Evolutionary conservation across 2,113 vertebrate genomes (phyloP).

Genomic region (Aphyosemion australe): DNA sequence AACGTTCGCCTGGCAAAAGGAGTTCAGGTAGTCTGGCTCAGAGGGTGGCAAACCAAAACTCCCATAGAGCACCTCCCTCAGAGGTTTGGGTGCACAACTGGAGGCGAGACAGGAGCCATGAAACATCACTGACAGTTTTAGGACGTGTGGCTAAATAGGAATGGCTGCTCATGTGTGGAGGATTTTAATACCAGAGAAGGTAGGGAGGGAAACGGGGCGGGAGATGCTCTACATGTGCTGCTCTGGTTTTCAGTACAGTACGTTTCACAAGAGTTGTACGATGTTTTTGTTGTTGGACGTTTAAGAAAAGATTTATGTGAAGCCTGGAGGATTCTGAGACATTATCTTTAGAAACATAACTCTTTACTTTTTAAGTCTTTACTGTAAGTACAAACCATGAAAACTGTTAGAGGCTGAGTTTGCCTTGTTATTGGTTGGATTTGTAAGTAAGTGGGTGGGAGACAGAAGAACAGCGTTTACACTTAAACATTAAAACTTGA

Average conservation of each 20-base stretch:
- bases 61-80: not conserved
- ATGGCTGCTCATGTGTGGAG: slow-evolving; percentile 62
- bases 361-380: too few relatives aligned
- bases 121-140: slow-evolving; percentile 76
- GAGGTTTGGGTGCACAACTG: slow-evolving; percentile 41
- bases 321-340: too few relatives aligned
- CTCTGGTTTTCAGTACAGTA: too few relatives aligned
- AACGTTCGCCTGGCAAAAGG: slow-evolving; percentile 5
- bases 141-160: slow-evolving; percentile 76
- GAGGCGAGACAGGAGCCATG: slow-evolving; percentile 48
- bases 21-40: slow-evolving; percentile 21
- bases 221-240: not conserved
- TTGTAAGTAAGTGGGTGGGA: not conserved
- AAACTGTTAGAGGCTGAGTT: slow-evolving; percentile 27
- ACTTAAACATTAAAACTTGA: slow-evolving; percentile 10
- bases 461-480: too few relatives aligned
- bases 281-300: slow-evolving; percentile 13
- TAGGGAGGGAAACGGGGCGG: not conserved
- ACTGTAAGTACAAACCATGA: too few relatives aligned
- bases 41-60: not conserved
- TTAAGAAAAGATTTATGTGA: not conserved
- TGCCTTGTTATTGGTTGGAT: slow-evolving; percentile 49
- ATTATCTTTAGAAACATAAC: too few relatives aligned
- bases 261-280: slow-evolving; percentile 33
- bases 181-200: slow-evolving; percentile 30